Base-by-base conservation (phyloP, 1,140 invertebrate species). In the Pemphigus obesinymphae region DNA sequence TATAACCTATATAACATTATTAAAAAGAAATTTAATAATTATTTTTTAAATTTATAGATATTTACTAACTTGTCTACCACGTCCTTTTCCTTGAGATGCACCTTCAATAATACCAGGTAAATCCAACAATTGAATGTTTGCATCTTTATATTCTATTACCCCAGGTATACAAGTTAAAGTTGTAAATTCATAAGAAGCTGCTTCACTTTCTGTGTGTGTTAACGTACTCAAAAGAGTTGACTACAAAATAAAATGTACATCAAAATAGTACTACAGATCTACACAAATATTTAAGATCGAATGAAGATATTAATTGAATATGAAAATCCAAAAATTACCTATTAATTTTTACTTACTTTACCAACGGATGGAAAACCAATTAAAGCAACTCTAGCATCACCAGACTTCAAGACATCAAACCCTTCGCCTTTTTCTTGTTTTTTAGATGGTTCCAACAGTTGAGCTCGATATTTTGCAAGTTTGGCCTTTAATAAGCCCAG, bases 111-210 rank as follows among this genome's bases (percentile, higher is more conserved):
- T 96, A 86, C 97, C 97, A 84, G 97, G 97, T 85, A 99, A 90
- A 92, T 99, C 97, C 3, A 99, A 91, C 68, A 99, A 89, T 86
- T 99, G 98, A 87, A 99, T 99, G 87, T 99, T 99, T 23, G 97
- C 97, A 76, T 97, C 97, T 87, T 97, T 96, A 86, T 99, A 98
- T 87, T 98, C 94, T 84, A 99, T 98, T 0, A 99, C 97, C 82
- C 98, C 98, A 70, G 98, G 98, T 86, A 99, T 99, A 88, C 98
- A 99, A 34, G 98, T 99, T 58, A 99, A 88, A 0, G 98, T 99
- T 83, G 98, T 99, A 87, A 99, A 99, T 89, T 99, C 98, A 88
- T 99, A 99, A 78, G 94, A 94, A 15, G 98, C 98, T 73, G 94
- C 94, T 88, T 98, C 97, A 84, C 96, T 98, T 87, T 97, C 93